Percentiles rank a stretch among this genome's conserved stretches.
These are phyloP conservation scores for Holothuria glaberrima DNA, from an alignment of 35 echinoderm and acorn worm genomes.

Conservation along the genomic window DNA sequence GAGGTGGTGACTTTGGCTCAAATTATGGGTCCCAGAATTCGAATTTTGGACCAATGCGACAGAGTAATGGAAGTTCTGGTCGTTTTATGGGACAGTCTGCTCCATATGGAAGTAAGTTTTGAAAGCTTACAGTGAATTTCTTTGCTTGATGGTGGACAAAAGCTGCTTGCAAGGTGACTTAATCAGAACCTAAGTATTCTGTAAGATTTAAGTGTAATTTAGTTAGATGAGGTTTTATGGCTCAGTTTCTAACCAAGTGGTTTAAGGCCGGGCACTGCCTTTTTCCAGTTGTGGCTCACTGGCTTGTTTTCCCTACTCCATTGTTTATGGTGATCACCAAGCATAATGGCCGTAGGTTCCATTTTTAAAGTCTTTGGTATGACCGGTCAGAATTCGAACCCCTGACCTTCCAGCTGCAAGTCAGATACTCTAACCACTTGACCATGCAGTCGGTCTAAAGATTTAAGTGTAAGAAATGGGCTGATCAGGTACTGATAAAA, in stretches of 20 bases:
- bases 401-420: neutral
- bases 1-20: conserved; percentile 39
- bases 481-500: too few relatives aligned
- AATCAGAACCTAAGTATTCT: neutral
- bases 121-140: neutral
- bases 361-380: too few relatives aligned
- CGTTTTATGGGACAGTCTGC: conserved; percentile 33
- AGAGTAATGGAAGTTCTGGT: conserved; percentile 22
- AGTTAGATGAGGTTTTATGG: too few relatives aligned
- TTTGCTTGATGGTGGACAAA: neutral
- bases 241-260: too few relatives aligned
- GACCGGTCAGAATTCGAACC: too few relatives aligned
- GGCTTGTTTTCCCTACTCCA: too few relatives aligned
- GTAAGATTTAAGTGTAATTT: neutral
- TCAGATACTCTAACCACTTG: too few relatives aligned
- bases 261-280: too few relatives aligned
- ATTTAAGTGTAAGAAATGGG: too few relatives aligned
- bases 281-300: too few relatives aligned
- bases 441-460: neutral
- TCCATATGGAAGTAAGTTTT: conserved; percentile 34
- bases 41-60: conserved; percentile 44
- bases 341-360: too few relatives aligned
- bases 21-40: conserved; percentile 47
- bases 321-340: too few relatives aligned
- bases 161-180: neutral